A percentile compares a stretch with the other conserved stretches of the same genome.
These are phyloP conservation scores for Telenomus remus DNA, from an alignment of 1,140 invertebrate species.

Conservation along the genomic window DNA sequence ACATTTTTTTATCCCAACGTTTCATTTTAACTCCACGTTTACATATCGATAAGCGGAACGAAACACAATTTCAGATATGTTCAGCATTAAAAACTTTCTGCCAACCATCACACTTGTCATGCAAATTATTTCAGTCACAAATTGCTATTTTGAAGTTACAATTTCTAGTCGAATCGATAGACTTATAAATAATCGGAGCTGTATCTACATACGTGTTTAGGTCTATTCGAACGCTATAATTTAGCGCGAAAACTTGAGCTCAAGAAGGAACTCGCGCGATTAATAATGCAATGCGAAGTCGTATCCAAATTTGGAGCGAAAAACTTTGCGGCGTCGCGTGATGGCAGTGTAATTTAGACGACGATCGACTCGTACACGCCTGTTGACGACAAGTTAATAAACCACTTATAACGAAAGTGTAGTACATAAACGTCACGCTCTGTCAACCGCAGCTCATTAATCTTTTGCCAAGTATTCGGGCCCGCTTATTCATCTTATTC, in stretches of 20 bases:
- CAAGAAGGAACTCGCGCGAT: background rate
- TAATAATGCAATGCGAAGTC: background rate
- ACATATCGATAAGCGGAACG: too few relatives aligned
- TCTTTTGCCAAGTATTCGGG: constrained; percentile 48
- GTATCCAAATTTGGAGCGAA: background rate
- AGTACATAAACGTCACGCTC: constrained; percentile 49
- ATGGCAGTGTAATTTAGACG: constrained; percentile 32
- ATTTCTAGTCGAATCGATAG: too few relatives aligned
- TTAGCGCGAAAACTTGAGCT: too few relatives aligned
- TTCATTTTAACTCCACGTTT: too few relatives aligned
- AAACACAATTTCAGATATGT: too few relatives aligned
- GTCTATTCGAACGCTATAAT: too few relatives aligned
- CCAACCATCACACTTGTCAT: too few relatives aligned
- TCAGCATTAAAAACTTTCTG: too few relatives aligned
- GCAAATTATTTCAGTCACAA: too few relatives aligned
- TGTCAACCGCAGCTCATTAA: constrained; percentile 50
- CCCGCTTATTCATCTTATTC: constrained; percentile 41
- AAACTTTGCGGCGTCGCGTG: constrained; percentile 17
- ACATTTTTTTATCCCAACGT: constrained; percentile 17
- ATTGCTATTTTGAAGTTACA: too few relatives aligned
- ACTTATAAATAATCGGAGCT: too few relatives aligned
- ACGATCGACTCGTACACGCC: constrained; percentile 37
- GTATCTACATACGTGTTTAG: too few relatives aligned
- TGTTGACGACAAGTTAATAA: constrained; percentile 50
- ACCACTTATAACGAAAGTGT: constrained; percentile 45